Percentiles rank a stretch among this genome's conserved stretches.
These are phyloP conservation scores for Yponomeuta sedellus DNA, from an alignment of 2,888 invertebrate species.

Conservation along the genomic window DNA sequence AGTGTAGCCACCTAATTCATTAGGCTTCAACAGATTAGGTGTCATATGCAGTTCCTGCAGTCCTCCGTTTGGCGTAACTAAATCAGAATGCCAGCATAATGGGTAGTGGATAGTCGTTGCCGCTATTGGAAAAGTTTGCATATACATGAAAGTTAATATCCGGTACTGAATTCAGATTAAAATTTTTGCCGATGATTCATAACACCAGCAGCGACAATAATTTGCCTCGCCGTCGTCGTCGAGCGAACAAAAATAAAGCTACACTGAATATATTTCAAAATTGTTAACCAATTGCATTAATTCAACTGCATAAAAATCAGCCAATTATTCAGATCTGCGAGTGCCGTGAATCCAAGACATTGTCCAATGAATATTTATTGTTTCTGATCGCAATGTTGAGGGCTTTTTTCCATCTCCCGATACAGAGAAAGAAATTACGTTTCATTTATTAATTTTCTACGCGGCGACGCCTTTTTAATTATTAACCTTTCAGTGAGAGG, in stretches of 20 bases:
- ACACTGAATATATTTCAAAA: conserved; percentile 35
- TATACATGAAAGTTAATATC: conserved; percentile 2
- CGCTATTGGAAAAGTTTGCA: not conserved
- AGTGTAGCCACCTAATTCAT: too few relatives aligned
- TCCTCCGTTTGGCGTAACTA: too few relatives aligned
- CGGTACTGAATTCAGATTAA: conserved; percentile 3
- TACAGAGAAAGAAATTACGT: conserved; percentile 8
- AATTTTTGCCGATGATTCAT: conserved; percentile 15
- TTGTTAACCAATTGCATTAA: conserved; percentile 68
- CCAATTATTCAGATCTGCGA: conserved; percentile 71
- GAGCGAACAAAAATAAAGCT: conserved; percentile 34
- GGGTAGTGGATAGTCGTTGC: too few relatives aligned
- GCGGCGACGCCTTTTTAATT: not conserved
- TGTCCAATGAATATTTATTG: conserved; percentile 71
- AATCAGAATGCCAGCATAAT: too few relatives aligned
- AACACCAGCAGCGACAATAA: conserved; percentile 20
- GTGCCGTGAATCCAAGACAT: conserved; percentile 58
- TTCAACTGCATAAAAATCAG: conserved; percentile 74
- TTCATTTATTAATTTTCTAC: conserved; percentile 1
- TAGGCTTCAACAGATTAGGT: too few relatives aligned
- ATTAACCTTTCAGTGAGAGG: too few relatives aligned
- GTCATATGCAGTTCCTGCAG: too few relatives aligned
- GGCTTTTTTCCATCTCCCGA: conserved; percentile 17
- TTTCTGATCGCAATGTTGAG: conserved; percentile 49
- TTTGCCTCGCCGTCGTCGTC: conserved; percentile 36